Evolutionary conservation across 2,113 vertebrate species (phyloP).

Genomic region (Sebastes schlegelii): DNA sequence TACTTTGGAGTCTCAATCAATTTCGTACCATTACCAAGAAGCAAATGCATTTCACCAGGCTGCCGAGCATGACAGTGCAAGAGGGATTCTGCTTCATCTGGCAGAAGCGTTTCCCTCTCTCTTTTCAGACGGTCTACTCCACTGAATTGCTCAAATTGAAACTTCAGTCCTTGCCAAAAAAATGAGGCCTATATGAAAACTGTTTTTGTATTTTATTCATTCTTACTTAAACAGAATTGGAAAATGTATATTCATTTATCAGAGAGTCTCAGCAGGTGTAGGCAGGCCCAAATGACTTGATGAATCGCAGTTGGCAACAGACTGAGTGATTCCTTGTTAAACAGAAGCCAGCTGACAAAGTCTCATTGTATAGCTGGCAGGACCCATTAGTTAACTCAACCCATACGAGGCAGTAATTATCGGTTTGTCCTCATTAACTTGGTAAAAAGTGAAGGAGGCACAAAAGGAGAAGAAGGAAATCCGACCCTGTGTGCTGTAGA

Average conservation of each 20-base stretch:
- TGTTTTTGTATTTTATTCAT: neutral
- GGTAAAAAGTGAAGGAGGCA: conserved; percentile 18
- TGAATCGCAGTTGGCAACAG: conserved; percentile 45
- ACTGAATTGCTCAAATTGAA: neutral
- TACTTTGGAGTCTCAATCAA: neutral
- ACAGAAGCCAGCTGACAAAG: conserved; percentile 47
- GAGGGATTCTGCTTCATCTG: neutral
- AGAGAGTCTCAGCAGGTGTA: conserved; percentile 29
- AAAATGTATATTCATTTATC: conserved; percentile 16
- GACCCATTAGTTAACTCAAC: conserved; percentile 30
- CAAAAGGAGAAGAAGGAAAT: conserved; percentile 21
- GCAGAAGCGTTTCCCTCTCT: neutral
- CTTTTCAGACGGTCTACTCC: neutral
- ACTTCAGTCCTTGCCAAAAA: neutral
- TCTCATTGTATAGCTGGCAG: conserved; percentile 39
- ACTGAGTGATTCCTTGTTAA: conserved; percentile 50
- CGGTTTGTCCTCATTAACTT: conserved; percentile 25
- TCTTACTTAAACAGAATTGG: neutral
- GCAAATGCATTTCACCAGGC: conserved; percentile 8
- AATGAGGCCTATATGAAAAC: neutral
- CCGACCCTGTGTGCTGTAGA: neutral
- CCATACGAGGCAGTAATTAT: conserved; percentile 25
- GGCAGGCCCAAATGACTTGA: conserved; percentile 24
- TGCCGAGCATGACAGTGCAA: conserved; percentile 10
- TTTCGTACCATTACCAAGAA: conserved; percentile 3